These are phyloP conservation scores for Berghia stephanieae DNA, from an alignment of 1,140 invertebrate genomes.

Conservation along the genomic window DNA sequence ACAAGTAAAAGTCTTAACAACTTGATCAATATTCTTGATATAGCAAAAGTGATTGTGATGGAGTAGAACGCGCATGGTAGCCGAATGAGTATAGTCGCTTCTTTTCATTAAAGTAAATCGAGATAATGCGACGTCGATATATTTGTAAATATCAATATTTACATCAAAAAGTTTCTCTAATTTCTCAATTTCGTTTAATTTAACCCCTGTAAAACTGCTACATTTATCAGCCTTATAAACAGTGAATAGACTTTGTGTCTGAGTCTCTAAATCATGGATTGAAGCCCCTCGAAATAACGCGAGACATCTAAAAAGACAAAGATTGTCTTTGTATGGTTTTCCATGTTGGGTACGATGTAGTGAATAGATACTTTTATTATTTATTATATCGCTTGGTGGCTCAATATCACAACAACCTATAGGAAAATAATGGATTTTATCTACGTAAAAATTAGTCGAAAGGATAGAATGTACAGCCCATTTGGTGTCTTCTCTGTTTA, in stretches of 20 bases:
- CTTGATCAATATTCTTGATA: too few species aligned
- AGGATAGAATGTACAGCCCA: not conserved
- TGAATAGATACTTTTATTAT: not conserved
- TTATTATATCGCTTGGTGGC: not conserved
- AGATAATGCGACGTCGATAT: too few species aligned
- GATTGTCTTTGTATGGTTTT: not conserved
- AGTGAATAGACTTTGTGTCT: not conserved
- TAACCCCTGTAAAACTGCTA: not conserved
- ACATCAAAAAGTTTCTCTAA: too few species aligned
- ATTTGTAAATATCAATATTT: too few species aligned
- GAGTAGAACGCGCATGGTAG: too few species aligned
- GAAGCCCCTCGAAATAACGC: not conserved
- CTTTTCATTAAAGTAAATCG: too few species aligned
- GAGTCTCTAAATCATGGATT: not conserved
- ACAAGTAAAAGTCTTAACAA: too few species aligned
- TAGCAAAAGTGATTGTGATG: too few species aligned
- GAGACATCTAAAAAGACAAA: not conserved
- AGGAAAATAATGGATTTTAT: not conserved
- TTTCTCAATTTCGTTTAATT: not conserved
- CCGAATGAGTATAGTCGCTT: too few species aligned
- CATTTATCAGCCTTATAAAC: not conserved
- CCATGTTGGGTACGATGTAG: not conserved
- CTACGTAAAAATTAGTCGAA: not conserved
- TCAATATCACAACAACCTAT: not conserved
- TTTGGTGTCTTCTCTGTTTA: not conserved